Conservation (phyloP, 2,888 invertebrate species). For the Tanypteryx hageni region DNA sequence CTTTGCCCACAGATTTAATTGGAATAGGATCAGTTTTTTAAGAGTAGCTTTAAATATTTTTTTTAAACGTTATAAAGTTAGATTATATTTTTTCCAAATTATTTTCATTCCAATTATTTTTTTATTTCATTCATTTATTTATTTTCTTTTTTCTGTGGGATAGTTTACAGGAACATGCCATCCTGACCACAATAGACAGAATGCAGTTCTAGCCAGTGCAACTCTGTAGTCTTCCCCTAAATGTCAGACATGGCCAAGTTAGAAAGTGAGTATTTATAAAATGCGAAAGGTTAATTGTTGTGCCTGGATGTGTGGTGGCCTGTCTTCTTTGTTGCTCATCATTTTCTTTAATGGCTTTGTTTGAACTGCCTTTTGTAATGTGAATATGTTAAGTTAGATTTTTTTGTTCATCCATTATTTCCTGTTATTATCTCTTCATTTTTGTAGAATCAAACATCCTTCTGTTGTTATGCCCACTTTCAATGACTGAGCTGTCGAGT, state of each 20-base stretch:
- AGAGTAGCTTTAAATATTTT: neutral
- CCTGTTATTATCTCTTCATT: conserved; percentile 25
- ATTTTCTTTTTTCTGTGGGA: conserved; percentile 66
- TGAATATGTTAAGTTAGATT: conserved; percentile 28
- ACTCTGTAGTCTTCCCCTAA: conserved; percentile 60
- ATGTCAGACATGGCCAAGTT: conserved; percentile 68
- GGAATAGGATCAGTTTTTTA: too few species aligned
- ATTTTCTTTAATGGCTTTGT: conserved; percentile 59
- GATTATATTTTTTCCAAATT: conserved; percentile 69
- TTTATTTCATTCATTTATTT: conserved; percentile 67
- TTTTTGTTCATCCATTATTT: neutral
- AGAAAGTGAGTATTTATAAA: conserved; percentile 68
- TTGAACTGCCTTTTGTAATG: conserved; percentile 34
- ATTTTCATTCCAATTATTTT: conserved; percentile 45
- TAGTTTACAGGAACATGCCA: conserved; percentile 67
- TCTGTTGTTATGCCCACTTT: neutral
- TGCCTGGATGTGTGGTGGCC: conserved; percentile 53
- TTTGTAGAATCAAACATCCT: conserved; percentile 13
- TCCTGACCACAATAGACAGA: conserved; percentile 67
- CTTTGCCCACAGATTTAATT: neutral
- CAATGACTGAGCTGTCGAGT: neutral
- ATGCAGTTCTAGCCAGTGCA: conserved; percentile 68
- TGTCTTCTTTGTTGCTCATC: conserved; percentile 38
- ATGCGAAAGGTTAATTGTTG: conserved; percentile 52
- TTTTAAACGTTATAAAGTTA: conserved; percentile 71